A percentile compares a stretch with the other conserved stretches of the same genome.
phyloP scores from a whole-genome alignment of 2,888 invertebrate genomes.

The Andrena haemorrhoa region DNA sequence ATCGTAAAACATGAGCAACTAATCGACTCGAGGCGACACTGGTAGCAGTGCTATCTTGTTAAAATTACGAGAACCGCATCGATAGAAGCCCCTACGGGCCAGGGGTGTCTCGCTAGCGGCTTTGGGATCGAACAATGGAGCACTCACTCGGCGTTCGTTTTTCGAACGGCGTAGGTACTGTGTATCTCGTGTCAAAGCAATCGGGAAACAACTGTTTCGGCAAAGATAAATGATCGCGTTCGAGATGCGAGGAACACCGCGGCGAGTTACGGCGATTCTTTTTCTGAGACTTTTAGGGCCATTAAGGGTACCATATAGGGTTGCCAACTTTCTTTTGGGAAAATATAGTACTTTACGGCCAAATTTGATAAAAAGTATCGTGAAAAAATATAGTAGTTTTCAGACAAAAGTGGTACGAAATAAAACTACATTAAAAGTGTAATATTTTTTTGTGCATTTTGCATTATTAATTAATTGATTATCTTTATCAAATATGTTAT shows the following conservation, averaged over 20 bases:
- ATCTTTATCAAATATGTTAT: no score
- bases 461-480: no score
- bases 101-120: background rate
- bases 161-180: background rate
- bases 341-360: no score
- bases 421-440: no score
- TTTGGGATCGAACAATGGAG: background rate
- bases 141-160: background rate
- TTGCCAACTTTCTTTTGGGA: no score
- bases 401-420: no score
- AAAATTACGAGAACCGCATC: background rate
- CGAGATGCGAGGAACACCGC: background rate
- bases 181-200: background rate
- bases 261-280: constrained; percentile 21
- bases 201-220: constrained; percentile 8
- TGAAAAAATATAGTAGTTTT: no score
- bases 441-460: no score
- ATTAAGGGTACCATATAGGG: background rate
- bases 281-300: constrained; percentile 11
- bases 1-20: constrained; percentile 18
- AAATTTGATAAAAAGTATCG: no score
- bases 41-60: background rate
- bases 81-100: background rate
- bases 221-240: constrained; percentile 24
- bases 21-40: constrained; percentile 31